Conservation (phyloP, 2,888 invertebrate species). For the Antitype chi region DNA sequence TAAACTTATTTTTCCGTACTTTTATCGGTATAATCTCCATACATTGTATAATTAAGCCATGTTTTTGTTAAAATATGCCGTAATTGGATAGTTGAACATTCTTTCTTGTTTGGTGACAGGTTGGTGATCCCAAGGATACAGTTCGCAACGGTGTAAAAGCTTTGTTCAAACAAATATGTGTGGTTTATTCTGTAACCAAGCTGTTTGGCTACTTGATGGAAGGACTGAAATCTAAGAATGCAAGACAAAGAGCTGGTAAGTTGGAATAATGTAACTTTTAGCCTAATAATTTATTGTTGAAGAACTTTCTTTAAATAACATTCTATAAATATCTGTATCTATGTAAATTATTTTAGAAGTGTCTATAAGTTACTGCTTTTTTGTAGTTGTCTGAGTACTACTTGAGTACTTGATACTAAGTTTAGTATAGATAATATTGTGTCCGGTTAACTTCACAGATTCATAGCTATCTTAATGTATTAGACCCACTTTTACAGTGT, state of each 20-base stretch:
- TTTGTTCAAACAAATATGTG: slow-evolving; percentile 95
- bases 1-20: background rate
- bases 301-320: background rate
- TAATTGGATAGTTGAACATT: too few relatives aligned
- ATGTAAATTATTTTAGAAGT: background rate
- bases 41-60: background rate
- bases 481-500: too few relatives aligned
- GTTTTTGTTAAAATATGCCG: background rate
- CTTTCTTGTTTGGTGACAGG: slow-evolving; percentile 82
- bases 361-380: background rate
- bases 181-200: slow-evolving; percentile 97
- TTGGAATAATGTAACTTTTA: background rate
- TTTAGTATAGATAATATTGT: background rate
- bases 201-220: slow-evolving; percentile 98
- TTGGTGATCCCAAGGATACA: slow-evolving; percentile 99
- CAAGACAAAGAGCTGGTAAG: slow-evolving; percentile 96
- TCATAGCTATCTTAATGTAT: background rate
- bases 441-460: background rate
- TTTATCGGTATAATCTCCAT: background rate
- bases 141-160: slow-evolving; percentile 97
- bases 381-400: background rate
- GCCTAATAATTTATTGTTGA: background rate
- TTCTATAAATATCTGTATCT: background rate
- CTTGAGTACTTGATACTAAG: background rate
- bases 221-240: slow-evolving; percentile 98